Evolutionary conservation across 2,888 invertebrate species (phyloP).

Genomic region (Aplocera efformata): DNA sequence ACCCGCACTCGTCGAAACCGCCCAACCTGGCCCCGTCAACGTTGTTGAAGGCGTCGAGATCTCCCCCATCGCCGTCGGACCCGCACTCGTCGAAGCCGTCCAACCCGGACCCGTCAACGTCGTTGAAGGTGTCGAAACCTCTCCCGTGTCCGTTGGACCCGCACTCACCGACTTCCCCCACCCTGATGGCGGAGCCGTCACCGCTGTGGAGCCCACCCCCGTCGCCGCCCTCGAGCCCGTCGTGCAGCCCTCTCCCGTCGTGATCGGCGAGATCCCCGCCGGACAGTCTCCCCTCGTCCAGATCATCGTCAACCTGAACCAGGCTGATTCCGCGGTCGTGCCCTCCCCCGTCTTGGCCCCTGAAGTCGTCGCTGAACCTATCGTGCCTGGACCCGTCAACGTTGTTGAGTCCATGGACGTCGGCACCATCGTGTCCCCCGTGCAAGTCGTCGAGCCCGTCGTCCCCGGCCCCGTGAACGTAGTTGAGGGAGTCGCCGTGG

Average conservation of each 20-base stretch:
- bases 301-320: slow-evolving; percentile 39
- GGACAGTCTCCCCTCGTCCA: slow-evolving; percentile 33
- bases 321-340: slow-evolving; percentile 17
- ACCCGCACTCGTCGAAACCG: slow-evolving; percentile 29
- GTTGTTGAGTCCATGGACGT: slow-evolving; percentile 11
- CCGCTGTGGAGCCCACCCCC: slow-evolving; percentile 25
- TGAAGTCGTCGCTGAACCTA: slow-evolving; percentile 10
- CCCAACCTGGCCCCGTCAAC: background rate
- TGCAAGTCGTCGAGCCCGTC: slow-evolving; percentile 22
- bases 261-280: slow-evolving; percentile 18
- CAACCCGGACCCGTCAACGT: slow-evolving; percentile 24
- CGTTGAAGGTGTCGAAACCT: background rate
- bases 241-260: slow-evolving; percentile 21
- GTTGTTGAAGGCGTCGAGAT: background rate
- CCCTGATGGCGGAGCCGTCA: slow-evolving; percentile 32
- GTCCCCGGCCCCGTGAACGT: slow-evolving; percentile 25
- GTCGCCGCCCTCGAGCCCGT: slow-evolving; percentile 10
- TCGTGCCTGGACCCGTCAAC: slow-evolving; percentile 11
- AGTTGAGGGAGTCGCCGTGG: slow-evolving; percentile 1
- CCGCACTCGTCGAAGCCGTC: slow-evolving; percentile 15
- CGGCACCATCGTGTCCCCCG: slow-evolving; percentile 11
- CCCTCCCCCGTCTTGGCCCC: slow-evolving; percentile 19
- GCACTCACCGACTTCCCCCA: slow-evolving; percentile 15
- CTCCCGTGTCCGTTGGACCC: background rate
- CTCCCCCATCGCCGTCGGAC: slow-evolving; percentile 12